Conservation (phyloP, 2,888 invertebrate species). For the Rhodophaea formosa region DNA sequence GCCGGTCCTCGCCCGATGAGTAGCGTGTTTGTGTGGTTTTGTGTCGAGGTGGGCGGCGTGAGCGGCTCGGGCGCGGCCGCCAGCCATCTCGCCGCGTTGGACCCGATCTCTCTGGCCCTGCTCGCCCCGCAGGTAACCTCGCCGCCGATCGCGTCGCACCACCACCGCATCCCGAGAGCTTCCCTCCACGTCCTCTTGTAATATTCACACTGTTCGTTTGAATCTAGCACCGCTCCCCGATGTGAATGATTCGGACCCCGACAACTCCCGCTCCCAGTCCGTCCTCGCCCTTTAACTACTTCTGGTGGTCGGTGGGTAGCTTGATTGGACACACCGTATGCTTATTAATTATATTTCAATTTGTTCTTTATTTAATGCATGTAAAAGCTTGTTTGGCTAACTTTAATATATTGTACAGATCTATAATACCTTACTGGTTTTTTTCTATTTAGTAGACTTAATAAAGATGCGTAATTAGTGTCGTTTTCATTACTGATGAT, state of each 20-base stretch:
- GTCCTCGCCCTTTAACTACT: slow-evolving; percentile 43
- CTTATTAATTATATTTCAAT: slow-evolving; percentile 63
- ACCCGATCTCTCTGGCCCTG: slow-evolving; percentile 80
- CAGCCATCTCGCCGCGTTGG: slow-evolving; percentile 80
- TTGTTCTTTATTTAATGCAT: slow-evolving; percentile 56
- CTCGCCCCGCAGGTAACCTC: slow-evolving; percentile 77
- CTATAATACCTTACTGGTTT: slow-evolving; percentile 15
- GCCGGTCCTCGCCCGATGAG: slow-evolving; percentile 71
- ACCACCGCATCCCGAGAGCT: slow-evolving; percentile 46
- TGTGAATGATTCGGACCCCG: slow-evolving; percentile 16
- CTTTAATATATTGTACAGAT: slow-evolving; percentile 23
- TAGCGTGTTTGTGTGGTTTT: slow-evolving; percentile 81
- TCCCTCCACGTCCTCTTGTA: slow-evolving; percentile 23
- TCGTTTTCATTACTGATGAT: background rate
- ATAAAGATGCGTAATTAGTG: background rate
- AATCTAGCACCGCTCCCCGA: slow-evolving; percentile 20
- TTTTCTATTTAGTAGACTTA: background rate
- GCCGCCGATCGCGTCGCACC: slow-evolving; percentile 44
- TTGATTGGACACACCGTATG: slow-evolving; percentile 63
- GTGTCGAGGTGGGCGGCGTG: slow-evolving; percentile 83
- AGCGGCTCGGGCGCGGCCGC: slow-evolving; percentile 79
- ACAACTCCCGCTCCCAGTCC: slow-evolving; percentile 31
- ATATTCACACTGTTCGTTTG: slow-evolving; percentile 7
- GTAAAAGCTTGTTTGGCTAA: slow-evolving; percentile 65
- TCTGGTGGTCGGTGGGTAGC: slow-evolving; percentile 71